Evolutionary conservation across 2,797 vertebrate genomes (phyloP).

Genomic region (Enteromius anoplus): DNA sequence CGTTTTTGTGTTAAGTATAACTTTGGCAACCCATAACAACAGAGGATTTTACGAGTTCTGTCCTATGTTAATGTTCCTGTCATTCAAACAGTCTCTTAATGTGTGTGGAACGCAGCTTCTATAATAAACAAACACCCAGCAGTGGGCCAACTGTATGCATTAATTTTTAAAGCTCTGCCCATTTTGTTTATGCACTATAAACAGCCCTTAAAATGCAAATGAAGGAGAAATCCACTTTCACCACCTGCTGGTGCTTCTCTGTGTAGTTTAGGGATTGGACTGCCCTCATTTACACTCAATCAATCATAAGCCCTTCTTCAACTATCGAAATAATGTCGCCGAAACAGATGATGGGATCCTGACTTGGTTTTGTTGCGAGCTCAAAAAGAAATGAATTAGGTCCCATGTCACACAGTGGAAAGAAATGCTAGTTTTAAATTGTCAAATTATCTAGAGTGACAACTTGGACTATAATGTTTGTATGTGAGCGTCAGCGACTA

Average conservation of each 20-base stretch:
- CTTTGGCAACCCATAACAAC: neutral
- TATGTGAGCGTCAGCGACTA: neutral
- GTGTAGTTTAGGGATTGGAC: constrained; percentile 15
- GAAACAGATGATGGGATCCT: constrained; percentile 15
- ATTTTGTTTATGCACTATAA: constrained; percentile 42
- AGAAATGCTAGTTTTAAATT: constrained; percentile 18
- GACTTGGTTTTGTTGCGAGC: constrained; percentile 33
- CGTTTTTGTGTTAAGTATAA: neutral
- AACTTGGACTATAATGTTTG: constrained; percentile 2
- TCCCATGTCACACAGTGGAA: neutral
- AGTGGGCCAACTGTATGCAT: constrained; percentile 34
- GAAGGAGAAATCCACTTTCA: constrained; percentile 37
- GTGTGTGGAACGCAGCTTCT: neutral
- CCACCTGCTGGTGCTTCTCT: constrained; percentile 22
- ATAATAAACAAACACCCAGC: constrained; percentile 33
- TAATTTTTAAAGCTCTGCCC: constrained; percentile 40
- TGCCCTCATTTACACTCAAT: constrained; percentile 26
- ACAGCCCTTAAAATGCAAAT: constrained; percentile 44
- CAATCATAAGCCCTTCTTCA: constrained; percentile 25
- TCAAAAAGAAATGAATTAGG: constrained; percentile 30
- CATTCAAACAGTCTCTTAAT: constrained; percentile 1
- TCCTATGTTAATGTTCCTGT: neutral
- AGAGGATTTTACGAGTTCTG: neutral
- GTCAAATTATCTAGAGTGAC: constrained; percentile 10
- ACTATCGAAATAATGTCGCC: constrained; percentile 13